A percentile compares a stretch with the other conserved stretches of the same genome.
Evolutionary conservation across 2,888 invertebrate genomes (phyloP).

Genomic region (Artemia sinica): DNA sequence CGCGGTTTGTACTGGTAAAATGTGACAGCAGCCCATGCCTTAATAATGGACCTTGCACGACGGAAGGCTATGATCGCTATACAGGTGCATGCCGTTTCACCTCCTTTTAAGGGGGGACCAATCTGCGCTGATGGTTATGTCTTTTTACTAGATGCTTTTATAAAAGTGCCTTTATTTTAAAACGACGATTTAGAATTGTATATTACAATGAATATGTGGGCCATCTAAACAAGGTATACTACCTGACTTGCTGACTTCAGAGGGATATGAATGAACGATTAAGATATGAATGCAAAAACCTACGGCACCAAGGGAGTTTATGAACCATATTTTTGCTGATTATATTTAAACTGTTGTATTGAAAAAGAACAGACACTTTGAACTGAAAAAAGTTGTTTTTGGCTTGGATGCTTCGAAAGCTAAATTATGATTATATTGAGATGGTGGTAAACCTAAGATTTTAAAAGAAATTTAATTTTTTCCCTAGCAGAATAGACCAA

Average conservation of each 20-base stretch:
- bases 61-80: conserved; percentile 78
- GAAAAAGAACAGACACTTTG: no score
- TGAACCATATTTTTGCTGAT: no score
- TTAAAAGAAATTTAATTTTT: no score
- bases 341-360: no score
- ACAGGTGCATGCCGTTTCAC: conserved; percentile 93
- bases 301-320: no score
- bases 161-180: background rate
- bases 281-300: no score
- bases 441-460: no score
- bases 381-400: no score
- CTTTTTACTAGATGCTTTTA: conserved; percentile 17
- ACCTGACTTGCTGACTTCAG: background rate
- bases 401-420: no score
- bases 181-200: background rate
- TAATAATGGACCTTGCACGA: conserved; percentile 89
- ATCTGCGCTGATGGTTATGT: conserved; percentile 77
- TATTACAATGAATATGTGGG: background rate
- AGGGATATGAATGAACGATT: background rate
- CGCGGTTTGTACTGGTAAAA: conserved; percentile 72
- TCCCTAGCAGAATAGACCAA: no score
- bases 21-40: conserved; percentile 80
- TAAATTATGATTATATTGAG: no score
- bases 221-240: background rate
- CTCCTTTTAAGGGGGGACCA: conserved; percentile 88